These are phyloP conservation scores for Plagiodera versicolora DNA, from an alignment of 2,888 invertebrate species.

Conservation along the genomic window DNA sequence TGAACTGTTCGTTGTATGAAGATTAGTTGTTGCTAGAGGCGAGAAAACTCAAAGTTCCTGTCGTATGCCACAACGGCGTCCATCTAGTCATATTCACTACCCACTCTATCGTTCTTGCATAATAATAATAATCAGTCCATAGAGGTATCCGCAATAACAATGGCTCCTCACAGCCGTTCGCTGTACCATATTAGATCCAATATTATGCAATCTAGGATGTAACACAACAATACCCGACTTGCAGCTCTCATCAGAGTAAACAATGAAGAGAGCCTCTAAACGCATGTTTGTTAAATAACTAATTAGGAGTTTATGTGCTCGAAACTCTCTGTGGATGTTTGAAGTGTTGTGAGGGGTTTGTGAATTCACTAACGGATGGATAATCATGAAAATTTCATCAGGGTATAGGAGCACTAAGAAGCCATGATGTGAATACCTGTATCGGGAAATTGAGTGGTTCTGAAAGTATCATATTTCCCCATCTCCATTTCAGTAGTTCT, in stretches of 20 bases:
- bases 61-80: background rate
- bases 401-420: background rate
- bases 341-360: background rate
- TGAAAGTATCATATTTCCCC: no score
- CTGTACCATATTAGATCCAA: slow-evolving; percentile 5
- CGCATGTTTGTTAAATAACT: slow-evolving; percentile 17
- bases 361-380: background rate
- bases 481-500: no score
- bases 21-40: no score
- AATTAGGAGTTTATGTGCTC: slow-evolving; percentile 13
- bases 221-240: slow-evolving; percentile 11
- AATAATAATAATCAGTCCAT: background rate
- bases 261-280: slow-evolving; percentile 4
- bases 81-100: background rate
- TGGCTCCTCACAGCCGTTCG: background rate
- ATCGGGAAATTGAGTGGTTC: no score
- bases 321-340: slow-evolving; percentile 4
- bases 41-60: no score
- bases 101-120: background rate
- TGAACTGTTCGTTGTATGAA: no score
- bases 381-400: background rate
- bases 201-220: slow-evolving; percentile 11
- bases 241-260: slow-evolving; percentile 11
- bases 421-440: no score
- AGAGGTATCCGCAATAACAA: background rate